Conservation (phyloP, 1,140 invertebrate genomes). For the Trichogramma pretiosum region DNA sequence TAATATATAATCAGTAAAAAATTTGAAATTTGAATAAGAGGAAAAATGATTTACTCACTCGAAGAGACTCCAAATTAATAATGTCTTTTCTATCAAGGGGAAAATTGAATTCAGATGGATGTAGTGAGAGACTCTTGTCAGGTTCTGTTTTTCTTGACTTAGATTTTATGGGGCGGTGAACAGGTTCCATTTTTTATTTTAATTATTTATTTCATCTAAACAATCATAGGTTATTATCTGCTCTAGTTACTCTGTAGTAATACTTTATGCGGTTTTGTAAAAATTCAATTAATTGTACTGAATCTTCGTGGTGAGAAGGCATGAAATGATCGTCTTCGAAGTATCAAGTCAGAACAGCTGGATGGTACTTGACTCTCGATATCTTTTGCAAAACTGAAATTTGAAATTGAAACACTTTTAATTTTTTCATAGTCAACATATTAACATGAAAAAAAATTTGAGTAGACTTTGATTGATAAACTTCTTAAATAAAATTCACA, state of each 20-base stretch:
- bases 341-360: background rate
- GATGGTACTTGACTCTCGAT: background rate
- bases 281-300: background rate
- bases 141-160: constrained; percentile 5
- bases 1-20: background rate
- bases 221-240: too few relatives aligned
- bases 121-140: too few relatives aligned
- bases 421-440: too few relatives aligned
- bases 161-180: constrained; percentile 1
- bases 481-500: too few relatives aligned
- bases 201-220: background rate
- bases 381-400: background rate
- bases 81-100: too few relatives aligned
- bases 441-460: too few relatives aligned
- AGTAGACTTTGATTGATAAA: too few relatives aligned
- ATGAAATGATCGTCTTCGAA: constrained; percentile 1
- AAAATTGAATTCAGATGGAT: too few relatives aligned
- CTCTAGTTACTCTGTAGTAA: too few relatives aligned
- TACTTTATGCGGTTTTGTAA: background rate
- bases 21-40: background rate
- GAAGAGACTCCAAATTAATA: constrained; percentile 18
- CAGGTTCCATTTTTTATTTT: constrained; percentile 5
- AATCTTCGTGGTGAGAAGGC: constrained; percentile 4
- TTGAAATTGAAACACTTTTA: too few relatives aligned
- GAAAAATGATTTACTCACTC: constrained; percentile 21